Evolutionary conservation across 2,113 vertebrate genomes (phyloP), one percentile per base, ranked within the genome.

Genomic region (Cynopterus brachyotis): DNA sequence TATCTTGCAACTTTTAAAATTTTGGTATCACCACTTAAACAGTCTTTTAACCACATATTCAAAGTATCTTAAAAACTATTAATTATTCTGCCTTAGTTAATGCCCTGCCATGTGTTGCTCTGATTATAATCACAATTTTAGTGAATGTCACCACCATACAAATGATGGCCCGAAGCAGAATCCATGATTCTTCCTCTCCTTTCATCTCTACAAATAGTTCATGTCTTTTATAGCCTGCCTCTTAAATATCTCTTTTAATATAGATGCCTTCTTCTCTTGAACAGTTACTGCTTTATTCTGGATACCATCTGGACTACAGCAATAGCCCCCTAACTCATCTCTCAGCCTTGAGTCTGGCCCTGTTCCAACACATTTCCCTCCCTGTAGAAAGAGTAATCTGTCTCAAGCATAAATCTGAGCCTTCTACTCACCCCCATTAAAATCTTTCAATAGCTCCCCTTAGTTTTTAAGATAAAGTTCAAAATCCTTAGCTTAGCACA

Each of bases 391-490:
- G 42, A 57, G 19, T 78, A 42, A 83, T 72, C 64, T 59, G n/a
- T 85, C 66, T 42, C 94, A 95, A 88, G 66, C 13, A 17, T 91
- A 96, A 96, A 97, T 80, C 66, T 88, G 64, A 82, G 78, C 17
- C 72, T 78, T 72, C 83, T 40, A 55, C 47, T 84, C 28, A 15
- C 59, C 19, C 24, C 53, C 75, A 88, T 94, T 97, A 97, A 97
- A 93, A 91, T 66, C 32, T 19, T 95, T 84, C 59, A 96, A 94
- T 82, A 70, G 59, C 22, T 95, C 91, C 93, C 95, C 42, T 75
- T 95, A 83, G 91, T 91, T 95, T 96, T 88, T 76, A 97, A 97
- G 93, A 96, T 91, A 95, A 97, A 97, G 95, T 95, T 97, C 88
- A 97, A 93, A 81, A 53, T 94, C 89, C 55, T 94, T 95, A 89